phyloP scores from a whole-genome alignment of 2,113 vertebrate genomes.

The Maccullochella peelii region DNA sequence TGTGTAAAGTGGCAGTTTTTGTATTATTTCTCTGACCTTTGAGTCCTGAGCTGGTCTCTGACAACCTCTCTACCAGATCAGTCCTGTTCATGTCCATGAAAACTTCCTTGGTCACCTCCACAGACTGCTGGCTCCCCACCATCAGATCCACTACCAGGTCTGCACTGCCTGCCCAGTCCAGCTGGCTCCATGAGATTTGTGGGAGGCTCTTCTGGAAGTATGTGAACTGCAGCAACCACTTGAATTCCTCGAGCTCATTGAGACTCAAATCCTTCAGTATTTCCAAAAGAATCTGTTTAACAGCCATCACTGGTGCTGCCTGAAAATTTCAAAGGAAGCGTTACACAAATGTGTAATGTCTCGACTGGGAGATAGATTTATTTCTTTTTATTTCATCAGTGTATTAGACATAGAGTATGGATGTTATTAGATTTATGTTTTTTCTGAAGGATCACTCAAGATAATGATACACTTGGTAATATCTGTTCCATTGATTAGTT shows the following conservation, averaged over 20 bases:
- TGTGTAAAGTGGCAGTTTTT: neutral
- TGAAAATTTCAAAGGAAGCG: neutral
- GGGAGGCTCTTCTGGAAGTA: neutral
- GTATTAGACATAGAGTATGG: neutral
- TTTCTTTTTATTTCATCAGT: neutral
- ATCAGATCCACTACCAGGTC: neutral
- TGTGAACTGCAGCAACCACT: neutral
- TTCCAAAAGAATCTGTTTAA: constrained; percentile 1
- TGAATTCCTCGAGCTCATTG: neutral
- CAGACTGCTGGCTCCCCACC: neutral
- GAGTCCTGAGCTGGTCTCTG: neutral
- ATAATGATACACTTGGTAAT: neutral
- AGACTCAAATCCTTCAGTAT: neutral
- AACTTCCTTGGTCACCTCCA: constrained; percentile 6
- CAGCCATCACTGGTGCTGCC: neutral
- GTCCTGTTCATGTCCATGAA: constrained; percentile 23
- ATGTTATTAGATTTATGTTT: neutral
- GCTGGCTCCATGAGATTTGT: neutral
- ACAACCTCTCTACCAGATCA: neutral
- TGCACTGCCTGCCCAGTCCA: accelerated
- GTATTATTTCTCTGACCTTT: neutral
- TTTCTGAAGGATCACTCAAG: neutral
- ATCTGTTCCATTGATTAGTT: neutral
- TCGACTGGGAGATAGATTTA: neutral
- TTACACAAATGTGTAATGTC: neutral